Percentiles rank a stretch among this genome's conserved stretches.
Evolutionary conservation across 2,888 invertebrate genomes (phyloP).

Genomic region (Drosophila mulleri): DNA sequence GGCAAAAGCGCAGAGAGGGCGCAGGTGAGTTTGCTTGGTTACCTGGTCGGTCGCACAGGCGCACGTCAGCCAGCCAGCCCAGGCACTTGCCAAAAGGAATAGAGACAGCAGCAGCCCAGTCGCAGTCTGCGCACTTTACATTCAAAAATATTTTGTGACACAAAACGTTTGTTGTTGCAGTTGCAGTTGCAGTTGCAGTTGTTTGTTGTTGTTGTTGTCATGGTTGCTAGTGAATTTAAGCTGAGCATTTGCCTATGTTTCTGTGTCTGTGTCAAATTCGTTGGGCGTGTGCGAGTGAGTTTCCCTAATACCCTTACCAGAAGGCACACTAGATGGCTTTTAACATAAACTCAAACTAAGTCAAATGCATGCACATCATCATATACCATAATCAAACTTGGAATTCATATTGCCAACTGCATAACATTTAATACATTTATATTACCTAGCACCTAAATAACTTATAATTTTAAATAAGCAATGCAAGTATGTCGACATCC

Average conservation of each 20-base stretch:
- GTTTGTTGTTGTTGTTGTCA: conserved; percentile 27
- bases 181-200: conserved; percentile 31
- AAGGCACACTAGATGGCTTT: background rate
- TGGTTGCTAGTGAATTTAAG: conserved; percentile 26
- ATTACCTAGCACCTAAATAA: no score
- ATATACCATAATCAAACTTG: no score
- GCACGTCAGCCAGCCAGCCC: conserved; percentile 66
- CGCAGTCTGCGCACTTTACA: conserved; percentile 65
- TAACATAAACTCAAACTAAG: no score
- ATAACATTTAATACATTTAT: no score
- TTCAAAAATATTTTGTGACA: conserved; percentile 80
- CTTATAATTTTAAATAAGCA: no score
- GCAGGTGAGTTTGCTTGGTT: conserved; percentile 22
- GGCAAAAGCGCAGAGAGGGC: conserved; percentile 10
- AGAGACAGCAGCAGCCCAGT: conserved; percentile 68
- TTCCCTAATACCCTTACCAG: conserved; percentile 36
- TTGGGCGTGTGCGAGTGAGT: conserved; percentile 64
- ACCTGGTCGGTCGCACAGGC: conserved; percentile 63
- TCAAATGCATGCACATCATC: no score
- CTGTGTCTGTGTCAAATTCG: conserved; percentile 58
- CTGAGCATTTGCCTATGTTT: conserved; percentile 59
- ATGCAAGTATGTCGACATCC: no score
- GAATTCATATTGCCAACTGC: no score
- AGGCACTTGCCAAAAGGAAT: conserved; percentile 57
- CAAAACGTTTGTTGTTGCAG: conserved; percentile 64